Percentiles rank a stretch among this genome's conserved stretches.
Evolutionary conservation across 1,140 invertebrate species (phyloP).

Genomic region (Papilio xuthus): DNA sequence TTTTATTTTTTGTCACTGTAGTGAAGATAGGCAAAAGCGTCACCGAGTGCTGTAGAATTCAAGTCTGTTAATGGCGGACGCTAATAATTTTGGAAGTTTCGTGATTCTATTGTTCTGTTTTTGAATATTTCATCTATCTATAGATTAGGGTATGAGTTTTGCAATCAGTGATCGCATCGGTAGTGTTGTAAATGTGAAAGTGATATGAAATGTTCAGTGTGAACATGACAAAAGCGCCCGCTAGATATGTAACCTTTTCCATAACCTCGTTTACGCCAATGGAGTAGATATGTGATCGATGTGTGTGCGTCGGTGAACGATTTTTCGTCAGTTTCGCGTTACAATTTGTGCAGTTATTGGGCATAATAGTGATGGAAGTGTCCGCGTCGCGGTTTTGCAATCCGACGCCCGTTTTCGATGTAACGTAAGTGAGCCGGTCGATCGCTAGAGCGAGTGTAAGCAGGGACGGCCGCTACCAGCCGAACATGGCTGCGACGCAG

Average conservation of each 20-base stretch:
- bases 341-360: conserved; percentile 80
- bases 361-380: conserved; percentile 82
- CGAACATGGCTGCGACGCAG: conserved; percentile 86
- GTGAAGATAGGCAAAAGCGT: conserved; percentile 79
- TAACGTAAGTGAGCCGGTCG: conserved; percentile 81
- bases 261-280: conserved; percentile 87
- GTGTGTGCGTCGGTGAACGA: conserved; percentile 84
- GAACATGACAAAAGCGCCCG: conserved; percentile 79
- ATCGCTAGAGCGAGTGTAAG: conserved; percentile 81
- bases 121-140: conserved; percentile 59
- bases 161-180: conserved; percentile 62
- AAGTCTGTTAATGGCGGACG: conserved; percentile 81
- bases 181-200: conserved; percentile 73
- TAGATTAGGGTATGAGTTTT: conserved; percentile 67
- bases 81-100: conserved; percentile 81
- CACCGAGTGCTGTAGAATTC: conserved; percentile 77
- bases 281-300: conserved; percentile 86
- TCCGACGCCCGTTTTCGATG: conserved; percentile 81
- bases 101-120: conserved; percentile 81
- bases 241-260: conserved; percentile 84
- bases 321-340: conserved; percentile 81
- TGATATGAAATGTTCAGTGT: conserved; percentile 78
- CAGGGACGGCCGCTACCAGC: conserved; percentile 80
- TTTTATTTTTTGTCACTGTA: conserved; percentile 73
- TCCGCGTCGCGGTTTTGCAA: conserved; percentile 80